phyloP scores from a whole-genome alignment of 2,113 vertebrate genomes.

The Jacana jacana region DNA sequence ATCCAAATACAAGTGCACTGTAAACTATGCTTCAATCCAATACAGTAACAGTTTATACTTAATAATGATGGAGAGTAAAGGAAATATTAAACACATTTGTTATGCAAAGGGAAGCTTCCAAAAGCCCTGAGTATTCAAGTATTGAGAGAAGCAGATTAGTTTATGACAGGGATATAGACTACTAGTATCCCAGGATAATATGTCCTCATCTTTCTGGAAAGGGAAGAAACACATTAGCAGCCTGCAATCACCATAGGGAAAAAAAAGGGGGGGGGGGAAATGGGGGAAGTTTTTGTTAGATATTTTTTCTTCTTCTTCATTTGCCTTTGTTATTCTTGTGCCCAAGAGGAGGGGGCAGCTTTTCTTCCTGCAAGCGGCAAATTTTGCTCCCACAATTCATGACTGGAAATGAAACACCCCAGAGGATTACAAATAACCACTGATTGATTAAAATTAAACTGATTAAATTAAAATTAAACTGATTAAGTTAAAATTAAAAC shows the following conservation, averaged over 20 bases:
- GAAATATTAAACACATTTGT: slow-evolving; percentile 22
- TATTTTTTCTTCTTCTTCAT: neutral
- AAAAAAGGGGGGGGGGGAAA: neutral
- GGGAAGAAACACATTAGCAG: neutral
- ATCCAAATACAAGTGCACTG: neutral
- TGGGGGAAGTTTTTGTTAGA: neutral
- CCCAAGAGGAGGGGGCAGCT: neutral
- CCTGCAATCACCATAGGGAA: neutral
- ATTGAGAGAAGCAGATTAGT: neutral
- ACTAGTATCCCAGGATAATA: neutral
- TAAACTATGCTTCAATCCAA: slow-evolving; percentile 11
- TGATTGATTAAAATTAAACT: neutral
- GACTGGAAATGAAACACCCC: neutral
- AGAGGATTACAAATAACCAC: neutral
- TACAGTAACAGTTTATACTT: slow-evolving; percentile 1
- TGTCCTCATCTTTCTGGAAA: neutral
- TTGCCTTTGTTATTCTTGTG: neutral
- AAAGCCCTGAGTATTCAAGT: slow-evolving; percentile 16
- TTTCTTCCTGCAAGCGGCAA: neutral
- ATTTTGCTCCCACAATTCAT: neutral
- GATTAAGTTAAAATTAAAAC: neutral
- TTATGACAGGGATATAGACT: neutral
- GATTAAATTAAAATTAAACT: neutral
- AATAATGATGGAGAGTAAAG: neutral
- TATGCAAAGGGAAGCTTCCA: slow-evolving; percentile 1